Percentiles rank a stretch among this genome's conserved stretches.
phyloP scores from a whole-genome alignment of 2,113 vertebrate genomes.

The Channa maculata region DNA sequence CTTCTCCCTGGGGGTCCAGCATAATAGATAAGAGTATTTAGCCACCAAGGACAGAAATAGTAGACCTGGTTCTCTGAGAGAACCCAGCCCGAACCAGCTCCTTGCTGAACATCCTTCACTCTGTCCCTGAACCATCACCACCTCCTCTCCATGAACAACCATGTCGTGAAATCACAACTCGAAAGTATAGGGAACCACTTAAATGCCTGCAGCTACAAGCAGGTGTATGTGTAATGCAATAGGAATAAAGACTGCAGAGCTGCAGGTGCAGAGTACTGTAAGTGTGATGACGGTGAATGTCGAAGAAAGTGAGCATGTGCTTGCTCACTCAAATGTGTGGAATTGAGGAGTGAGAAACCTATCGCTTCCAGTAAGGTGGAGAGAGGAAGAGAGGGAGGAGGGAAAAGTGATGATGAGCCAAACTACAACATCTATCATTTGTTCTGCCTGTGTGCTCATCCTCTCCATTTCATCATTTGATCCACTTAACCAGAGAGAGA shows the following conservation, averaged over 20 bases:
- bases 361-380: slow-evolving; percentile 64
- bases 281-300: neutral
- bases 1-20: slow-evolving; percentile 98
- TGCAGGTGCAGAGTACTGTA: neutral
- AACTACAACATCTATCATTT: slow-evolving; percentile 34
- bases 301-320: slow-evolving; percentile 57
- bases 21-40: slow-evolving; percentile 93
- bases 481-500: slow-evolving; percentile 25
- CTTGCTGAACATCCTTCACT: slow-evolving; percentile 61
- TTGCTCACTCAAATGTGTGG: slow-evolving; percentile 81
- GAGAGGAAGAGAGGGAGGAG: slow-evolving; percentile 34
- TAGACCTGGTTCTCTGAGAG: slow-evolving; percentile 82
- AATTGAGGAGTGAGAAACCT: slow-evolving; percentile 66
- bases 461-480: slow-evolving; percentile 22
- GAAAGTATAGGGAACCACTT: slow-evolving; percentile 5
- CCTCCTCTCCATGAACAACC: slow-evolving; percentile 88
- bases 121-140: slow-evolving; percentile 78
- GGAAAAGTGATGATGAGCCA: slow-evolving; percentile 53
- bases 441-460: slow-evolving; percentile 14
- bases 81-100: slow-evolving; percentile 62
- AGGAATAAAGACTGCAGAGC: neutral
- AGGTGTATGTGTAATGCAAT: slow-evolving; percentile 1
- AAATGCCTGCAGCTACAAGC: slow-evolving; percentile 12
- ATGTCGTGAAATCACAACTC: slow-evolving; percentile 62
- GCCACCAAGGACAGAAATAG: slow-evolving; percentile 88